Percentiles rank a stretch among this genome's conserved stretches.
Evolutionary conservation across 2,888 invertebrate genomes (phyloP).

Genomic region (Meandrusa payeni): DNA sequence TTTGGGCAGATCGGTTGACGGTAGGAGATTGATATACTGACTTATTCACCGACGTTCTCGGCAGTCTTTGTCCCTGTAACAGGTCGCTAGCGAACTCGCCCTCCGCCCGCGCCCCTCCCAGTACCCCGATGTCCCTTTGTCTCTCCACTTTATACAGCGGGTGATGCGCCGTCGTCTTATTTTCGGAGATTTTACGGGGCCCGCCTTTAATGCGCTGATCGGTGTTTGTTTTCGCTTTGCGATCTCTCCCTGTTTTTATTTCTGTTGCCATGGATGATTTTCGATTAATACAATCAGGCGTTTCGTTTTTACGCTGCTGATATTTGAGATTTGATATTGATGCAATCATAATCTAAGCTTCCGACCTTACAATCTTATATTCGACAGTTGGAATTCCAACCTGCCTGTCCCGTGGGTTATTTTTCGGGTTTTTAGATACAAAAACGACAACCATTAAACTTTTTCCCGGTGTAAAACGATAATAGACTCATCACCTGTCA

Average conservation of each 20-base stretch:
- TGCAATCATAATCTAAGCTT: too few species aligned
- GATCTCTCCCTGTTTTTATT: conserved; percentile 32
- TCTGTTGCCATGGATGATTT: conserved; percentile 28
- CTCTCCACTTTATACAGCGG: conserved; percentile 61
- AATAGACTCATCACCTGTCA: too few species aligned
- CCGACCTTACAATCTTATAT: too few species aligned
- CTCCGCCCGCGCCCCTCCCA: conserved; percentile 41
- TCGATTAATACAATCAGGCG: conserved; percentile 10
- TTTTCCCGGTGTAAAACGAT: too few species aligned
- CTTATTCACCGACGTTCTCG: conserved; percentile 72
- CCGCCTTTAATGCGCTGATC: conserved; percentile 33
- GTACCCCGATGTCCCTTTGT: conserved; percentile 62
- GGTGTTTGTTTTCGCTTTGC: conserved; percentile 37
- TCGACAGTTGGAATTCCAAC: neutral
- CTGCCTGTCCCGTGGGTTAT: neutral
- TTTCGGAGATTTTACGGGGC: conserved; percentile 57
- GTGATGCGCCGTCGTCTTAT: conserved; percentile 63
- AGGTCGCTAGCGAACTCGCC: conserved; percentile 50
- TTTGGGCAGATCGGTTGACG: conserved; percentile 75
- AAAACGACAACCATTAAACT: too few species aligned
- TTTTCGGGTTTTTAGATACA: too few species aligned
- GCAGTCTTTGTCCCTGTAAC: conserved; percentile 76
- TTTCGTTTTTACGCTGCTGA: neutral
- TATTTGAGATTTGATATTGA: too few species aligned
- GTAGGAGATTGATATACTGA: conserved; percentile 74